Evolutionary conservation across 1,140 invertebrate genomes (phyloP).

Genomic region (Diprion similis): DNA sequence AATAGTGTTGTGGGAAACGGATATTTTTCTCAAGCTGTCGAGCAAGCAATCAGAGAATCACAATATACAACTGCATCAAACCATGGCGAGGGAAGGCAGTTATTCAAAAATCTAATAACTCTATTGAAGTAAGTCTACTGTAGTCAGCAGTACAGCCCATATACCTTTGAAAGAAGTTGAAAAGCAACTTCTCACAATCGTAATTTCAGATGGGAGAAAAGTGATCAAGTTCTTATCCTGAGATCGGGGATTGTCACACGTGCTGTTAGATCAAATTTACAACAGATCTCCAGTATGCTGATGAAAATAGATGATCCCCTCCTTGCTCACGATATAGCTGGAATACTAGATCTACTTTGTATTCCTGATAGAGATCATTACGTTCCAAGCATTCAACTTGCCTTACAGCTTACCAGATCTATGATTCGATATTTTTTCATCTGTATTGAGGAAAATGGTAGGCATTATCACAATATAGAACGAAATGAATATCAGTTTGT

Average conservation of each 20-base stretch:
- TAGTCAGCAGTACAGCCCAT: background rate
- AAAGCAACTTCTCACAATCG: background rate
- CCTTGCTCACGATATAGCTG: slow-evolving; percentile 57
- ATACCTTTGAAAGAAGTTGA: no score
- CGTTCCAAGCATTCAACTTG: slow-evolving; percentile 57
- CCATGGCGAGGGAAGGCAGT: slow-evolving; percentile 37
- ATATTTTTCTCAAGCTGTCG: slow-evolving; percentile 62
- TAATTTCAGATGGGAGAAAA: slow-evolving; percentile 61
- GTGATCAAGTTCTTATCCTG: slow-evolving; percentile 50
- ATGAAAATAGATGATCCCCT: slow-evolving; percentile 50
- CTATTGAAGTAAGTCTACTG: slow-evolving; percentile 54
- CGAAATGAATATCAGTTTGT: background rate
- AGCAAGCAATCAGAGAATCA: slow-evolving; percentile 56
- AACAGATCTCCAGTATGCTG: slow-evolving; percentile 55
- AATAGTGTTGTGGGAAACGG: slow-evolving; percentile 53
- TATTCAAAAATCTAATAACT: slow-evolving; percentile 61
- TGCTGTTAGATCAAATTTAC: slow-evolving; percentile 60
- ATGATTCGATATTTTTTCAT: slow-evolving; percentile 80
- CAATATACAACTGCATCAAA: slow-evolving; percentile 41
- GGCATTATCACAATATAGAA: slow-evolving; percentile 25
- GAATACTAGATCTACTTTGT: slow-evolving; percentile 57
- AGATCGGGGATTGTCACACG: slow-evolving; percentile 57
- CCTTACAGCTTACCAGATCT: slow-evolving; percentile 71
- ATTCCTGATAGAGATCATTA: slow-evolving; percentile 47
- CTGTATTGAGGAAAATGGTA: slow-evolving; percentile 73